Conservation (phyloP, 2,888 invertebrate genomes). For the Gortyna flavago region DNA sequence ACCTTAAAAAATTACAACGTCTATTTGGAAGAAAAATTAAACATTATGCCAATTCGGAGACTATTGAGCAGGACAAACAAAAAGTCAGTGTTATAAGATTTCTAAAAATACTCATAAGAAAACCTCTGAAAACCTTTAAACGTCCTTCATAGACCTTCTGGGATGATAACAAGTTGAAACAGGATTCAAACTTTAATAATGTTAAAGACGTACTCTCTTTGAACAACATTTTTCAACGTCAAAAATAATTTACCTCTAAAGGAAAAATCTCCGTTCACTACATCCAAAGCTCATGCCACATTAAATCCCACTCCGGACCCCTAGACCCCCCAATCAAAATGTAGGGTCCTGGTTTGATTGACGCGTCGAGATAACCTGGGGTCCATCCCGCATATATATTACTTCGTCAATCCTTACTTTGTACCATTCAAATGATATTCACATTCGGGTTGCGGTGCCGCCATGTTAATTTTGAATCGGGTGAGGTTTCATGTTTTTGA, state of each 20-base stretch:
- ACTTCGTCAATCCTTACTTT: slow-evolving; percentile 64
- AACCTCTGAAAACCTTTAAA: background rate
- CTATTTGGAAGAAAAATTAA: background rate
- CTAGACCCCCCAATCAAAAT: slow-evolving; percentile 31
- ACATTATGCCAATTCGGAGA: background rate
- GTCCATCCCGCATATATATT: slow-evolving; percentile 72
- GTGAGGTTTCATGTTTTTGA: slow-evolving; percentile 15
- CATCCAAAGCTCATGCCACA: slow-evolving; percentile 42
- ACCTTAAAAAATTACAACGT: background rate
- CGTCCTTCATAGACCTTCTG: too few species aligned
- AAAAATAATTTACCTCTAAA: background rate
- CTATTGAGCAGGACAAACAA: background rate
- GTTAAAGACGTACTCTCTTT: background rate
- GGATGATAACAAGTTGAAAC: background rate
- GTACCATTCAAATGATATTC: slow-evolving; percentile 60
- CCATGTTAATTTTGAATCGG: slow-evolving; percentile 23
- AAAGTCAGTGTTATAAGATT: background rate
- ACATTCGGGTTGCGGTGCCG: slow-evolving; percentile 42
- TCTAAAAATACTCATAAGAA: background rate
- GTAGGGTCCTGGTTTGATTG: slow-evolving; percentile 57
- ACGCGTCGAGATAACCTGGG: slow-evolving; percentile 68
- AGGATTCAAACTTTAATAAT: background rate
- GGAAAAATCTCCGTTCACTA: slow-evolving; percentile 11
- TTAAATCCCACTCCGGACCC: slow-evolving; percentile 31
- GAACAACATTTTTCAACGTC: background rate